Base-by-base conservation (phyloP, 2,113 vertebrate species). In the Poecile atricapillus region DNA sequence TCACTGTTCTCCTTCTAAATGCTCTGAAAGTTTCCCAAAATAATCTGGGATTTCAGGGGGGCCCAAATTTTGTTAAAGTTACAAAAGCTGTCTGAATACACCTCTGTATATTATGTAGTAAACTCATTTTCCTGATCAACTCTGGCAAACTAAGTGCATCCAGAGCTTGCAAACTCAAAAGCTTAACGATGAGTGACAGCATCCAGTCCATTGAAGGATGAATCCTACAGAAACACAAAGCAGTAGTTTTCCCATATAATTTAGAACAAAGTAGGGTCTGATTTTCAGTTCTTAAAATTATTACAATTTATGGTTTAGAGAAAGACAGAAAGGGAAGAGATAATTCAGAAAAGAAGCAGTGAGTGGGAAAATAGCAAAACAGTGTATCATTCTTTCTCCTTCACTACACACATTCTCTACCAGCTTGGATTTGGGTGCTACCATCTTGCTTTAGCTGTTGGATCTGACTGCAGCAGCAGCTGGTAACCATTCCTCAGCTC, bases 321-420 rank as follows among this genome's bases (percentile, higher is more conserved):
- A 6, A 63, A 59, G 21, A 67, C 13, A 64, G 14, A 74, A 73
- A 88, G 3, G 33, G 3, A 31, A 49, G 6, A 75, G 10, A 33
- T 8, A 65, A 74, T 14, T 56, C 31, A 73, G 44, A 56, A 47
- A 84, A 58, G 11, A 13, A 89, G 28, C 9, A 28, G 10, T 0
- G 7, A 31, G 11, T 2, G 6, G 5, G 0, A 5, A 7, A 14
- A 16, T 11, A 49, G 7, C 23, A 22, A 22, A 83, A 50, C 9
- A 63, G 3, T 58, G 16, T 31, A 18, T 16, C 3, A 30, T 62
- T 77, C 78, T 84, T 39, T 10, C 28, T 82, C n/a, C n/a, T 52
- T 81, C 39, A 25, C 19, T 56, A 50, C 67, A 58, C 10, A 12
- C 37, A 78, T 76, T 25, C 31, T 58, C 28, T 46, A 7, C 11